Conservation (phyloP, 2,888 invertebrate species). For the Phasia obesa region DNA sequence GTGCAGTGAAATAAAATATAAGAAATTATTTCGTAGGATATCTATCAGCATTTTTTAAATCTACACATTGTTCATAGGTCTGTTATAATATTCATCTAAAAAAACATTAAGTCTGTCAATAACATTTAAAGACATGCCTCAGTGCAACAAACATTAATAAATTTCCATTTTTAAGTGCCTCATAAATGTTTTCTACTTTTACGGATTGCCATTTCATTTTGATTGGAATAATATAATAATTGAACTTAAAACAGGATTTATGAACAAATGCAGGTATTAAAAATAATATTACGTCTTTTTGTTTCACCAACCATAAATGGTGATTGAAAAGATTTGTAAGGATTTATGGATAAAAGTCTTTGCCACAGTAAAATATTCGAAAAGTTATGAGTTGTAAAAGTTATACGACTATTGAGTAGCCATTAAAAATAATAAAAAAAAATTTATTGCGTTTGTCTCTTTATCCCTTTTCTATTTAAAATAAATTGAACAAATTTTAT, state of each 20-base stretch:
- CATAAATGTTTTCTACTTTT: conserved; percentile 52
- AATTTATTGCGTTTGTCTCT: not conserved
- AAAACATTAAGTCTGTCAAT: too few species aligned
- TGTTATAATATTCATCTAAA: too few species aligned
- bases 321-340: conserved; percentile 41
- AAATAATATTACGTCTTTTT: not conserved
- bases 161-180: conserved; percentile 41
- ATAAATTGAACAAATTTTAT: too few species aligned
- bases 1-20: too few species aligned
- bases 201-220: conserved; percentile 34
- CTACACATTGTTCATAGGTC: too few species aligned
- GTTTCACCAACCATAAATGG: conserved; percentile 40
- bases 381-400: too few species aligned
- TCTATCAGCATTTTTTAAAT: too few species aligned
- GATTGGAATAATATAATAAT: conserved; percentile 34
- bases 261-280: not conserved
- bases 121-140: not conserved
- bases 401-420: conserved; percentile 9
- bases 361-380: not conserved
- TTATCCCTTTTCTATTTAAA: not conserved
- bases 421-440: conserved; percentile 6
- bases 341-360: conserved; percentile 31
- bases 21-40: too few species aligned
- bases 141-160: conserved; percentile 21
- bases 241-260: conserved; percentile 25